phyloP scores from a whole-genome alignment of 2,888 invertebrate species.

The Leptopterna dolabrata region DNA sequence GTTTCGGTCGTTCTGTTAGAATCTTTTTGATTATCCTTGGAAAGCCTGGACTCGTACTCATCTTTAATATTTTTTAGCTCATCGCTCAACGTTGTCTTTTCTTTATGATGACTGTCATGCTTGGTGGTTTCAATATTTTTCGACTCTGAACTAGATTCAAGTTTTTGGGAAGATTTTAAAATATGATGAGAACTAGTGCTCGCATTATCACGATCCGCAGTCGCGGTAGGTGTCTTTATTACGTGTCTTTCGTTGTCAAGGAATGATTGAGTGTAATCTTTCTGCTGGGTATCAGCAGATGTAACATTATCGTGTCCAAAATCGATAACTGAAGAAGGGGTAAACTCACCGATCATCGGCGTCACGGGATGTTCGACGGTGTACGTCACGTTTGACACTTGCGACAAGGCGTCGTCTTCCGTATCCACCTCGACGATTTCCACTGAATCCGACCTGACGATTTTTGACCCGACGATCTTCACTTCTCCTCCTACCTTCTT shows the following conservation, averaged over 20 bases:
- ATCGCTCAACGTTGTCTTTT: background rate
- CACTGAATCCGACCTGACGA: slow-evolving; percentile 48
- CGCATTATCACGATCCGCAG: background rate
- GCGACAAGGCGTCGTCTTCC: slow-evolving; percentile 50
- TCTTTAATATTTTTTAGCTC: background rate
- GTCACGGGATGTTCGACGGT: slow-evolving; percentile 53
- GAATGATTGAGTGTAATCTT: background rate
- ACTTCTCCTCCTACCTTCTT: slow-evolving; percentile 53
- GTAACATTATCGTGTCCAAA: background rate
- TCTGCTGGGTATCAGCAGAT: background rate
- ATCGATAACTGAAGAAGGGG: background rate
- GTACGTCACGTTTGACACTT: slow-evolving; percentile 55
- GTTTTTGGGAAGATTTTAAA: background rate
- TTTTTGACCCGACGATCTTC: slow-evolving; percentile 61
- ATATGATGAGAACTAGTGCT: background rate
- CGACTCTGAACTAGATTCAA: background rate
- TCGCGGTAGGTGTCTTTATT: background rate
- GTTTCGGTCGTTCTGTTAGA: background rate
- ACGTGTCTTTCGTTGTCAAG: background rate
- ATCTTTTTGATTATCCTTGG: background rate
- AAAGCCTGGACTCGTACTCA: background rate
- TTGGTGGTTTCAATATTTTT: background rate
- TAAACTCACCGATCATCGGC: slow-evolving; percentile 53
- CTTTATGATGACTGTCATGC: background rate
- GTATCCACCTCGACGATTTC: slow-evolving; percentile 52